These are phyloP conservation scores for Poeciliopsis presidionis DNA, from an alignment of 2,797 vertebrate species.

Conservation along the genomic window DNA sequence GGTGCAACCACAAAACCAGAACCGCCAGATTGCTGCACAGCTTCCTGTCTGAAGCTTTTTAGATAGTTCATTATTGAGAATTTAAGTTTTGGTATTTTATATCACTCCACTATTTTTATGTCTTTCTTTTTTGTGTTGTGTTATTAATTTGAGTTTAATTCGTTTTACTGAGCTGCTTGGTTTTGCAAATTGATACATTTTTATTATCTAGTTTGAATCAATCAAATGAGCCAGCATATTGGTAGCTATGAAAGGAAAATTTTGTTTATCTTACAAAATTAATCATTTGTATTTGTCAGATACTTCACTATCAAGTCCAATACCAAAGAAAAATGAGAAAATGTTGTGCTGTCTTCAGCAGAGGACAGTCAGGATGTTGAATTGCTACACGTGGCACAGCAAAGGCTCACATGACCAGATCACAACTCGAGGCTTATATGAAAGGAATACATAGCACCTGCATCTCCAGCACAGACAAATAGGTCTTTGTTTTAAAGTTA, in stretches of 20 bases:
- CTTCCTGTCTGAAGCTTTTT: not conserved
- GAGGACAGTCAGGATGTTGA: not conserved
- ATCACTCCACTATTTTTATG: not conserved
- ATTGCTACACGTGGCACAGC: not conserved
- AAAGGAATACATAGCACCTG: not conserved
- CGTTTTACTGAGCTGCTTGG: not conserved
- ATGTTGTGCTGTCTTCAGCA: not conserved
- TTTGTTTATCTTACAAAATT: not conserved
- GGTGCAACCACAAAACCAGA: not conserved
- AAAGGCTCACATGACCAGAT: not conserved
- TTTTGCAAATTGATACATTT: not conserved
- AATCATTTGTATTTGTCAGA: not conserved
- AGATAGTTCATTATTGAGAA: not conserved
- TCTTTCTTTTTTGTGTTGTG: not conserved
- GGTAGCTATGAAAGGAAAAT: not conserved
- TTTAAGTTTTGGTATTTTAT: not conserved
- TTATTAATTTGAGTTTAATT: not conserved
- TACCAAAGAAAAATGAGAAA: not conserved
- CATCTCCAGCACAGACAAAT: not conserved
- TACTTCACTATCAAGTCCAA: not conserved
- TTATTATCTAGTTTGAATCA: not conserved
- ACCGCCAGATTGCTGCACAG: not conserved
- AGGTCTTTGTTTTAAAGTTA: not conserved
- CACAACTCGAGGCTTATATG: not conserved
- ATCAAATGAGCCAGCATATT: not conserved